Base-by-base conservation (phyloP, 2,888 invertebrate species). In the Chrysolina haemoptera region DNA sequence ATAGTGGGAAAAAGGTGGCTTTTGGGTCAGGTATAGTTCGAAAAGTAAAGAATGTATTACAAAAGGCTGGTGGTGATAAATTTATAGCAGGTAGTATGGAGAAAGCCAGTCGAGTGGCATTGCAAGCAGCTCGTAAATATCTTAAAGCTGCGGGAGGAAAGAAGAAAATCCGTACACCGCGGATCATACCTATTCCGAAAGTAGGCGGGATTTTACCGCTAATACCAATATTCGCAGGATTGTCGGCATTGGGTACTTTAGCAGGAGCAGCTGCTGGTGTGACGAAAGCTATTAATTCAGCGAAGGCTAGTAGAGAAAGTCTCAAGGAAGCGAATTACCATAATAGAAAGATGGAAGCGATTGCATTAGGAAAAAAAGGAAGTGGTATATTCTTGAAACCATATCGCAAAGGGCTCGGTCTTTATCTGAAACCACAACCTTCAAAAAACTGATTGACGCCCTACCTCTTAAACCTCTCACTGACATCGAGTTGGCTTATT, bases 161-260 rank as follows among this genome's bases (percentile, higher is more conserved):
- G 12, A 27, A 27, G 8, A 41, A 41, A 10, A 64, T 64, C 11
- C 41, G 65, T 14, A 41, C 41, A 14, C 65, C 14, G 5, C 41
- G 5, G 12, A 64, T 64, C 6, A 65, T 65, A 65, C 65, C 65
- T n/a, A 43, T 14, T n/a, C 43, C 46, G 5, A 65, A 65, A 41
- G 41, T 12, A n/a, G 65, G 65, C 16, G 43, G 16, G 9, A 41
- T 65, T 41, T 12, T 43, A 65, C 65, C 65, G 0, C 40, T 65
- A 2, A 65, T 65, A 43, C 43, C 43, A 2, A 27, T 62, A n/a
- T 62, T 14, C 20, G 62, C 62, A 8, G 22, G 59, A 50, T 50
- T 50, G n/a, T 50, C 48, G n/a, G 50, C 18, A n/a, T 0, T 50
- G 9, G 50, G 18, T n/a, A 4, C n/a, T 8, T n/a, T 5, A n/a